These are phyloP conservation scores for Eonycteris spelaea DNA, from an alignment of 2,113 vertebrate species.

Conservation along the genomic window DNA sequence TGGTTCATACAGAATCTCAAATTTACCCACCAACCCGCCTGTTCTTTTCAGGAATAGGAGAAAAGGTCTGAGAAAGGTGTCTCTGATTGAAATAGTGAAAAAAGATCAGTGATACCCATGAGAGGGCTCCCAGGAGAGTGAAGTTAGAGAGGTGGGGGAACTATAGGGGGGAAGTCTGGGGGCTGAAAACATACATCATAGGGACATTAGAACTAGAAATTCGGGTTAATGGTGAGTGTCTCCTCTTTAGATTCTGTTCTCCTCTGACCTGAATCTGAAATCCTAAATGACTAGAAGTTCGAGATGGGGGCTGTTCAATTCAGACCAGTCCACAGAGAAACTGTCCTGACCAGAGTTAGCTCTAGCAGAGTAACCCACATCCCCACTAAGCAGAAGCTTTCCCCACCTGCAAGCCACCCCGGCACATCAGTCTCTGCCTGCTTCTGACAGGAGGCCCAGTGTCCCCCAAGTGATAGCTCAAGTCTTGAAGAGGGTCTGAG, in stretches of 20 bases:
- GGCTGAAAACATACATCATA: neutral
- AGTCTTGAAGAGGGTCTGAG: neutral
- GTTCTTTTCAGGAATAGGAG: neutral
- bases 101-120: neutral
- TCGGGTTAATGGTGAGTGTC: neutral
- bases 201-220: neutral
- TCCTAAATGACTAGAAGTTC: neutral
- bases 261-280: neutral
- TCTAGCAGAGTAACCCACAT: neutral
- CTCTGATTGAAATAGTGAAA: neutral
- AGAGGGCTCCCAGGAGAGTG: neutral
- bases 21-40: neutral
- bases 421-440: neutral
- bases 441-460: neutral
- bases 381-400: neutral
- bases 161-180: accelerated
- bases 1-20: neutral
- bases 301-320: neutral
- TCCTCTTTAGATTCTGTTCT: neutral
- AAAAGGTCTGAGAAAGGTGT: neutral
- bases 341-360: neutral
- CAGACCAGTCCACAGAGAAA: neutral
- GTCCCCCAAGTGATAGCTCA: no score
- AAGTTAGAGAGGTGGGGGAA: no score
- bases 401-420: no score